Base-by-base conservation (phyloP, 1,140 invertebrate genomes). In the Brachionus paranguensis region DNA sequence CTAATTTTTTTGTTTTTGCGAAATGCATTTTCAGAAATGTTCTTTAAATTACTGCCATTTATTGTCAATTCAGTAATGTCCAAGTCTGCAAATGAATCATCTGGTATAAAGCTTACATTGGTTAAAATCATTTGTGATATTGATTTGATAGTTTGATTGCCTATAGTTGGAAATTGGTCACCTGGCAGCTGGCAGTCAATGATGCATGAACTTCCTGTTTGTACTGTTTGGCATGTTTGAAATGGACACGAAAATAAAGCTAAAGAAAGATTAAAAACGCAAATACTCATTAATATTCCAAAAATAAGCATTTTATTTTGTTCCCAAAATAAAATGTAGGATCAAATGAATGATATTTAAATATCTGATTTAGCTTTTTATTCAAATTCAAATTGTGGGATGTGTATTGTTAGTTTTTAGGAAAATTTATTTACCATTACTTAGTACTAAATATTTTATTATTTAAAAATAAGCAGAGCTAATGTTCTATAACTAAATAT, bases 1-100 rank as follows among this genome's bases (percentile, higher is more conserved):
- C 17, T 17, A 17, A 72, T 43, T 17, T 43, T 43, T 72, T 72
- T 72, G 14, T 10, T 43, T 20, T 72, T 72, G 20, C 68, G 68
- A 47, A 72, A 72, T 20, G 68, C 33, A 41, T 72, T 72, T 5
- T 72, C 68, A 3, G 68, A 72, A 41, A 72, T 33, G 8, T 72
- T 72, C 6, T 41, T 14, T 17, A 72, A 17, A 41, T 17, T 43
- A 17, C 7, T 20, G 2, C 33, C 68, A 41, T 72, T 8, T 17
- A 72, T 72, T n/a, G 2, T 1, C 17, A 72, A 43, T 6, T n/a
- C 17, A 17, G 37, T 17, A 0, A 72, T 72, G 5, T 72, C 37
- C 33, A 72, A 43, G 37, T 72, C 68, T 72, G n/a, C 4, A 72
- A 72, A 72, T 11, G 68, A 29, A 43, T 72, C 68, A 72, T 72